These are phyloP conservation scores for Drosophila ironensis DNA, from an alignment of 1,140 invertebrate genomes.

Conservation along the genomic window DNA sequence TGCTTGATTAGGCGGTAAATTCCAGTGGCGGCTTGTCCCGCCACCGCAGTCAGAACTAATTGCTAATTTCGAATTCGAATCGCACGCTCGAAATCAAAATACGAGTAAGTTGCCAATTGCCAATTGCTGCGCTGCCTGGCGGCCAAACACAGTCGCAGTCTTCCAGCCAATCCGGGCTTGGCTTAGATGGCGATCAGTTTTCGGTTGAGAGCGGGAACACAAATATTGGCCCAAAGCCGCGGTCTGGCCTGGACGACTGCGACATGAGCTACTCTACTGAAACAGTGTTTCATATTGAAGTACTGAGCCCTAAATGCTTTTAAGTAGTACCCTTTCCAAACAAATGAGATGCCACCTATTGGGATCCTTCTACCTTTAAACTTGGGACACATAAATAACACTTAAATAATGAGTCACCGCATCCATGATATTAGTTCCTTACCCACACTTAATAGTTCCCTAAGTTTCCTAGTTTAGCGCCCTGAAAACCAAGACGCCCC, in stretches of 20 bases:
- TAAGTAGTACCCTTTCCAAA: too few species aligned
- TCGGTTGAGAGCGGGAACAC: constrained; percentile 20
- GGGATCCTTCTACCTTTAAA: too few species aligned
- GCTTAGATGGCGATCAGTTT: constrained; percentile 43
- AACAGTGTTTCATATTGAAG: too few species aligned
- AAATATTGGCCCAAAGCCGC: constrained; percentile 20
- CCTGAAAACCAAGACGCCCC: constrained; percentile 25
- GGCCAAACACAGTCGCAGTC: constrained; percentile 1
- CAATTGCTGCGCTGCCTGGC: constrained; percentile 36
- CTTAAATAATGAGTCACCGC: too few species aligned
- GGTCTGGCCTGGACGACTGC: neutral
- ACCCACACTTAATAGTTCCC: too few species aligned
- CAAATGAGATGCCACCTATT: too few species aligned
- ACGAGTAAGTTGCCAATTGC: constrained; percentile 59
- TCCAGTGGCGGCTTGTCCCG: constrained; percentile 63
- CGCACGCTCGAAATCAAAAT: constrained; percentile 71
- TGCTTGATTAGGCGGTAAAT: constrained; percentile 65
- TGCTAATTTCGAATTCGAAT: constrained; percentile 76
- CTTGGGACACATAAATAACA: too few species aligned
- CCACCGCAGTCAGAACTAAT: constrained; percentile 62
- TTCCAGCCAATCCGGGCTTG: constrained; percentile 29
- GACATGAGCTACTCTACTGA: neutral
- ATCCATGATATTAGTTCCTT: too few species aligned
- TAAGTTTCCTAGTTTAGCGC: too few species aligned
- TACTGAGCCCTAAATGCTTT: too few species aligned